Base-by-base conservation (phyloP, 2,113 vertebrate genomes). In the Todiramphus chloris region DNA sequence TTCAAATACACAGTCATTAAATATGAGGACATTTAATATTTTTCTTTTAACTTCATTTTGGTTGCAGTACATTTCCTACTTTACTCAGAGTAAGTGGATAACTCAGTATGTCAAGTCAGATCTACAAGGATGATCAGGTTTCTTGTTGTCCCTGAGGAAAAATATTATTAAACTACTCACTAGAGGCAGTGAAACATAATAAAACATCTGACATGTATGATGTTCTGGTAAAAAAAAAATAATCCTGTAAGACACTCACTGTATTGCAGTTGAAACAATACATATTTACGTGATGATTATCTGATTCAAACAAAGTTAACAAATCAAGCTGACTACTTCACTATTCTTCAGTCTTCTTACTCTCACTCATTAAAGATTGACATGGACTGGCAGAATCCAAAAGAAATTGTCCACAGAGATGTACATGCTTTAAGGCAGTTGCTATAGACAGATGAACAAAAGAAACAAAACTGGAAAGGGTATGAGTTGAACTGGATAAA, bases 91-190 rank as follows among this genome's bases (percentile, higher is more conserved):
- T 68, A 83, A 95, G 64, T 48, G 27, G 59, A 67, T 86, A 93
- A 92, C 43, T 92, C 35, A 39, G 39, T 64, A 35, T 63, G 23
- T 76, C 81, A 82, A 44, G n/a, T 76, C 24, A 64, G 81, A 85
- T 96, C 87, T 89, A 80, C 41, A 59, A 67, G 37, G 55, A 85
- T 90, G 50, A 93, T 87, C 53, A 59, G 16, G 28, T 91, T 94
- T 55, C 59, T 33, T 96, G 90, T 44, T 43, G 63, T 63, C 82
- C 62, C 75, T 43, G 27, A 81, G 64, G 82, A 55, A 96, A 94
- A 89, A 70, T 63, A 70, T 79, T 64, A 86, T 83, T 79, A 83
- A 77, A 50, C 67, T 67, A 86, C 23, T 9, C 64, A 70, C 63
- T 16, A 19, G 68, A 86, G 63, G 41, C 77, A 70, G 37, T 27